Evolutionary conservation across 2,797 vertebrate genomes (phyloP), one percentile per base, ranked within the genome.

Genomic region (Leptodactylus fallax): DNA sequence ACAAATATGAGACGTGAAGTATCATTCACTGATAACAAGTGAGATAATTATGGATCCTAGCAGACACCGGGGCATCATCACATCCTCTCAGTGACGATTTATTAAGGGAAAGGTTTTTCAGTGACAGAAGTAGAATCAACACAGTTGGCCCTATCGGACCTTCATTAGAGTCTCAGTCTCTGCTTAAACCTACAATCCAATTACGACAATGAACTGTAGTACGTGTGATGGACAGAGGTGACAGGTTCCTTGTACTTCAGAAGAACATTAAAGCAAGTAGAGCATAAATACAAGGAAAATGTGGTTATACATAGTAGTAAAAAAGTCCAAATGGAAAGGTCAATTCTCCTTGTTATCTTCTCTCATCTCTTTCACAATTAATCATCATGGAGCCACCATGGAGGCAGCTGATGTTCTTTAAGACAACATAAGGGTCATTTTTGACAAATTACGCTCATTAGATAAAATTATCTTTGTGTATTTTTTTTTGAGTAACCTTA

Each of bases 111-210:
- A 45, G 13, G 53, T 58, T 58, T 17, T 10, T 74, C 19, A 56
- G 25, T 74, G 82, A 84, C 67, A 58, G 55, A 72, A 25, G 12
- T 23, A 53, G 47, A 53, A 55, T 71, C 63, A 83, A 36, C 65
- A 60, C 13, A 6, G 6, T 72, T 84, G 67, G 55, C 81, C 65
- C 65, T 71, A 25, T 60, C 17, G 82, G 82, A 74, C 82, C 55
- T 84, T 84, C 55, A 83, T 83, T 83, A 83, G 65, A 45, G 53
- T 58, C 69, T 74, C n/a, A n/a, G 27, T 45, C 36, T 58, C 11
- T 60, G 27, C 53, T 84, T 45, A n/a, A 60, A 83, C 47, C 25
- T 49, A 55, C 45, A 67, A 83, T 55, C 81, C 81, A 83, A 83
- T 83, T 83, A 83, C 10, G 27, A 65, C 23, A 36, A 51, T 76